Conservation (phyloP, 2,888 invertebrate species). For the Diaperis boleti region DNA sequence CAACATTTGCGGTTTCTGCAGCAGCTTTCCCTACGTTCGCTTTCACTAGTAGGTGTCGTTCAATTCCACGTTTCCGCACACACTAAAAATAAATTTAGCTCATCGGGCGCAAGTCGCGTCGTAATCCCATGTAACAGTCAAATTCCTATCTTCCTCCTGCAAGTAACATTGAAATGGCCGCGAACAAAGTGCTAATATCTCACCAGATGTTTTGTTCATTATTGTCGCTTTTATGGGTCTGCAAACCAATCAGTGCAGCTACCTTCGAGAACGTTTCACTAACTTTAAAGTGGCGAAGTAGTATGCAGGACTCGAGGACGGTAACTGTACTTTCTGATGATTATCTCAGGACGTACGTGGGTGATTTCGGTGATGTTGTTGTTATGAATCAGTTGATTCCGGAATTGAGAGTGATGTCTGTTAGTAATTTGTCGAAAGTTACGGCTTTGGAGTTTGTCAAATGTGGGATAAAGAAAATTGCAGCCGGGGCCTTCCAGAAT, state of each 20-base stretch:
- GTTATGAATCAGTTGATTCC: conserved; percentile 8
- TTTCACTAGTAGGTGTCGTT: conserved; percentile 7
- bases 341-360: conserved; percentile 18
- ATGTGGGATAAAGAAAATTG: conserved; percentile 31
- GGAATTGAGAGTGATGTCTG: not conserved
- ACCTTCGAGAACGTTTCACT: conserved; percentile 14
- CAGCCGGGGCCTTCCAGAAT: conserved; percentile 45
- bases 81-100: conserved; percentile 1
- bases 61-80: not conserved
- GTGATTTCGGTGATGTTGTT: conserved; percentile 7
- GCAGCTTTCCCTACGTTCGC: not conserved
- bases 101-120: too few relatives aligned
- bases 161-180: not conserved
- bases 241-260: not conserved
- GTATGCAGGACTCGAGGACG: not conserved
- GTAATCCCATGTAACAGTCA: not conserved
- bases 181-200: not conserved
- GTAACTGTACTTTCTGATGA: conserved; percentile 8
- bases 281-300: conserved; percentile 8
- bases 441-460: not conserved
- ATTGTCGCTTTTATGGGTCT: not conserved
- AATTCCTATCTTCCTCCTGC: not conserved
- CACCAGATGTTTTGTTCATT: not conserved
- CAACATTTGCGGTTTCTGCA: too few relatives aligned
- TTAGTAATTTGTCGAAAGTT: not conserved